phyloP scores from a whole-genome alignment of 2,888 invertebrate genomes.

The Watsonalla binaria region DNA sequence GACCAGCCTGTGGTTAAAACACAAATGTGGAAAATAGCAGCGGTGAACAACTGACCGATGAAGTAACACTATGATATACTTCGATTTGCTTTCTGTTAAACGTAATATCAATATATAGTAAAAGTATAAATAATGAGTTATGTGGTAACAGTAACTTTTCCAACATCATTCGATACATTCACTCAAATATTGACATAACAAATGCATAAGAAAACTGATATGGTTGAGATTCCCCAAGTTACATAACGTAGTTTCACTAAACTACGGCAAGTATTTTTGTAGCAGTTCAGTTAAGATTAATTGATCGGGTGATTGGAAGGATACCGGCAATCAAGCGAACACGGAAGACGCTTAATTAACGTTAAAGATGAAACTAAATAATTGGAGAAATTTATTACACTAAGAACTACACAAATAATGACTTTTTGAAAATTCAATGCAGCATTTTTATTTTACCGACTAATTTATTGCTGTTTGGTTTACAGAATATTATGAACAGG shows the following conservation, averaged over 20 bases:
- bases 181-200: neutral
- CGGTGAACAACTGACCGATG: too few relatives aligned
- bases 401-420: constrained; percentile 34
- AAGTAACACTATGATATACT: too few relatives aligned
- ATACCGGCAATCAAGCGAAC: constrained; percentile 54
- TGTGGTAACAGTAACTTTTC: too few relatives aligned
- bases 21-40: too few relatives aligned
- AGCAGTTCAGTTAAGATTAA: constrained; percentile 23
- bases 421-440: neutral
- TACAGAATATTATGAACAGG: too few relatives aligned
- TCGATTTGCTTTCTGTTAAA: too few relatives aligned
- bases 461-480: too few relatives aligned
- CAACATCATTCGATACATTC: too few relatives aligned
- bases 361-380: constrained; percentile 43
- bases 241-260: neutral
- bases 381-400: constrained; percentile 45
- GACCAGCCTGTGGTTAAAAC: neutral
- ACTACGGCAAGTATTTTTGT: constrained; percentile 2
- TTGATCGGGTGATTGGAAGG: constrained; percentile 48
- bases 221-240: neutral
- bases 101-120: too few relatives aligned
- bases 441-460: neutral
- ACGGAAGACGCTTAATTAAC: constrained; percentile 59
- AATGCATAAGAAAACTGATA: neutral
- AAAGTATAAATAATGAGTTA: too few relatives aligned